Conservation (phyloP, 2,888 invertebrate genomes). For the Phaedon cochleariae region DNA sequence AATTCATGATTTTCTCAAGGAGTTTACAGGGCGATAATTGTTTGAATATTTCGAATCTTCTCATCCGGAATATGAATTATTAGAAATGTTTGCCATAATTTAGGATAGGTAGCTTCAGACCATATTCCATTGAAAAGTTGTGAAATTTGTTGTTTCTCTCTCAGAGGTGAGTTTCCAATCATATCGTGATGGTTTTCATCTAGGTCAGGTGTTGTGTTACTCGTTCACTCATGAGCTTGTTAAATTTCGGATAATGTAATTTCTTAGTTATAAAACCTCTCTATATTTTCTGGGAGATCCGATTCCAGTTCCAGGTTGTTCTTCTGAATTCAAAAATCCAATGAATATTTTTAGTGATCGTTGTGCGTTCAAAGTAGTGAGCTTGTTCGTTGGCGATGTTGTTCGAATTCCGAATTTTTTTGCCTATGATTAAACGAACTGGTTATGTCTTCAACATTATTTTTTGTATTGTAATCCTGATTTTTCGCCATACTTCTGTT, state of each 20-base stretch:
- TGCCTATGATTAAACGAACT: too few relatives aligned
- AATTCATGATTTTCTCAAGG: too few relatives aligned
- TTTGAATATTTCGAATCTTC: neutral
- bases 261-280: neutral
- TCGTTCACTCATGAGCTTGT: too few relatives aligned
- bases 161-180: neutral
- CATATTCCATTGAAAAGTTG: conserved; percentile 22
- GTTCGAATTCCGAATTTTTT: too few relatives aligned
- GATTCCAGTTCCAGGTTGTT: too few relatives aligned
- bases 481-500: conserved; percentile 15
- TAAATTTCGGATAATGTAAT: conserved; percentile 16
- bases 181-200: conserved; percentile 14
- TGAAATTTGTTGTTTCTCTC: conserved; percentile 10
- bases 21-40: neutral
- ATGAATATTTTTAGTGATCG: too few relatives aligned
- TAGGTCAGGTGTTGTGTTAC: too few relatives aligned
- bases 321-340: too few relatives aligned
- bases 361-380: neutral
- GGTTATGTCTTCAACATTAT: neutral
- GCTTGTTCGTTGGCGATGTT: neutral
- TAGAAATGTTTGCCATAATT: conserved; percentile 16
- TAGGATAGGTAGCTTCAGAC: too few relatives aligned
- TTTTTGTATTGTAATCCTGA: neutral
- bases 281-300: neutral
- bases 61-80: conserved; percentile 18